These are phyloP conservation scores for Diadophis punctatus DNA, from an alignment of 2,113 vertebrate genomes.

Conservation along the genomic window DNA sequence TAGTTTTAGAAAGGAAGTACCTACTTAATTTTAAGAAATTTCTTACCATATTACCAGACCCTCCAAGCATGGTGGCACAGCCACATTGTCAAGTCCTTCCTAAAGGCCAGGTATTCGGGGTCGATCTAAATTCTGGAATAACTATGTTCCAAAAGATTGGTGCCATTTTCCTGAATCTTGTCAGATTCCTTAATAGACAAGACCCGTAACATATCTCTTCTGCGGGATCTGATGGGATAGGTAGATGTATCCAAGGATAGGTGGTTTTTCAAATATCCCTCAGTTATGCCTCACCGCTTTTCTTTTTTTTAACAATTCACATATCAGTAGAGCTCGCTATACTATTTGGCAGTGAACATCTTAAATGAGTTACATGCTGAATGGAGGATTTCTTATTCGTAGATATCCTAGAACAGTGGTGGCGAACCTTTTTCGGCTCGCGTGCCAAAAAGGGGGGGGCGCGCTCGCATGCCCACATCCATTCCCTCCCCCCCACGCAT, in stretches of 20 bases:
- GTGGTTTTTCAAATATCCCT: background rate
- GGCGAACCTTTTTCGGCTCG: too few species aligned
- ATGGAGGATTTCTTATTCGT: background rate
- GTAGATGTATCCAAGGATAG: background rate
- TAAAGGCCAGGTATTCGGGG: background rate
- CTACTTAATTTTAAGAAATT: background rate
- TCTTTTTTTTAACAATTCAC: background rate
- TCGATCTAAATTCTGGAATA: background rate
- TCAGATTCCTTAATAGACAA: background rate
- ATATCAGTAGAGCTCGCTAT: background rate
- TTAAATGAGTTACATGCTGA: background rate
- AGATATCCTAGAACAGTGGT: background rate
- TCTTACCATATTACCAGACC: background rate
- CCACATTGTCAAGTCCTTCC: background rate
- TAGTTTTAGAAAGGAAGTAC: background rate
- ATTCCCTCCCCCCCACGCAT: too few species aligned
- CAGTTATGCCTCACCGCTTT: background rate
- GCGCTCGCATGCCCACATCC: too few species aligned
- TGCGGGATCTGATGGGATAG: background rate
- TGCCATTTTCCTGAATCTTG: background rate
- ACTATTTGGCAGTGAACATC: background rate
- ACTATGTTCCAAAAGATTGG: background rate
- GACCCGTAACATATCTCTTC: background rate
- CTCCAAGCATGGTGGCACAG: background rate
- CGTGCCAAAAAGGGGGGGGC: too few species aligned